Base-by-base conservation (phyloP, 1,140 invertebrate genomes). In the Hermatobates lingyangjiaoensis region DNA sequence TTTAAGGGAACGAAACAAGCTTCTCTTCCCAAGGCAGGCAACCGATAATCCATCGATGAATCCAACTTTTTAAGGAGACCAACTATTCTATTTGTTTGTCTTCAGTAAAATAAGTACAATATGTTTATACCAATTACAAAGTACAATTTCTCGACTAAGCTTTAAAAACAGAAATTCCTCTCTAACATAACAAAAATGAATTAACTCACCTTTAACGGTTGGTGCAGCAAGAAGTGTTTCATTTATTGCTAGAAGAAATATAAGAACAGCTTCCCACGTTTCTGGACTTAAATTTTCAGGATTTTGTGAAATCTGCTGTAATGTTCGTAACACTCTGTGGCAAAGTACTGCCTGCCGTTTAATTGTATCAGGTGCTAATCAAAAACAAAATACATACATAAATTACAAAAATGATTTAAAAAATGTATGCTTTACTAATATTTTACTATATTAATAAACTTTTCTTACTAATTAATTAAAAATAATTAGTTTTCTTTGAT, bases 261-360 rank as follows among this genome's bases (percentile, higher is more conserved):
- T 69, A 15, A 97, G 69, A 15, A 95, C 66, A 5, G 84, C 75
- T 62, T 92, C 82, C 93, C 93, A 98, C 1, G 91, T 93, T 58
- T 89, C 81, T 45, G 79, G 71, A 34, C 86, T 83, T 56, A 97
- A 73, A 44, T 72, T 70, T 50, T 73, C 73, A 0, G 88, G 91
- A 42, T 78, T 74, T 61, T 84, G 79, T n/a, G 88, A 84, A 3
- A 92, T 76, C 62, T 80, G 77, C 63, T 94, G 87, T 1, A 96
- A 71, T 4, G 87, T 87, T 40, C 92, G 72, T 27, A 97, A 67
- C 7, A 96, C 91, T 57, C 92, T 76, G 65, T 98, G 93, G 70
- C 93, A 98, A 0, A 95, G 70, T 1, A 96, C 82, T 1, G 91
- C 90, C 71, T 98, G 93, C 56, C 87, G 75, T 62, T 90, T 92